phyloP scores from a whole-genome alignment of 2,113 vertebrate genomes.

The Numida meleagris region DNA sequence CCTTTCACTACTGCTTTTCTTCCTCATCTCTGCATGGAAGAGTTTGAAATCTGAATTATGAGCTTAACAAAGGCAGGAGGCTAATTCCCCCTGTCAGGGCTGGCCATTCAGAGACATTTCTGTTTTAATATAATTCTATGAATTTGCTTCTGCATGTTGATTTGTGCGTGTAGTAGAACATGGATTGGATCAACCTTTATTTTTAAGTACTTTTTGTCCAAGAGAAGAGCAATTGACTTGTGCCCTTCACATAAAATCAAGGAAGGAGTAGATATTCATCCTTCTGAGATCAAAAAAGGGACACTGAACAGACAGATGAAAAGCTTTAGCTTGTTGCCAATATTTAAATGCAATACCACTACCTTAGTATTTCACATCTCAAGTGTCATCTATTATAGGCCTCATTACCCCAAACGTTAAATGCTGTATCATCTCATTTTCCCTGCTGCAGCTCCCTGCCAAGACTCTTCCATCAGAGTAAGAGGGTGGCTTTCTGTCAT shows the following conservation, averaged over 20 bases:
- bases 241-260: background rate
- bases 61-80: slow-evolving; percentile 36
- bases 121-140: slow-evolving; percentile 1
- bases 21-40: background rate
- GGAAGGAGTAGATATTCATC: background rate
- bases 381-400: slow-evolving; percentile 74
- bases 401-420: slow-evolving; percentile 74
- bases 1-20: slow-evolving; percentile 40
- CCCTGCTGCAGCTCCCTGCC: slow-evolving; percentile 47
- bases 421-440: slow-evolving; percentile 60
- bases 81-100: slow-evolving; percentile 25
- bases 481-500: slow-evolving; percentile 31
- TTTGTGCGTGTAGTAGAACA: background rate
- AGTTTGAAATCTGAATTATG: slow-evolving; percentile 36
- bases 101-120: slow-evolving; percentile 21
- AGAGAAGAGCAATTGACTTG: background rate
- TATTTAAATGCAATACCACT: slow-evolving; percentile 72
- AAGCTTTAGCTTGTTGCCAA: slow-evolving; percentile 66
- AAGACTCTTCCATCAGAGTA: slow-evolving; percentile 38
- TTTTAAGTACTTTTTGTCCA: background rate
- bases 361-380: slow-evolving; percentile 68
- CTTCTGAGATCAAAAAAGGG: background rate
- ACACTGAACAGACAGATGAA: background rate
- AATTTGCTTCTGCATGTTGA: background rate
- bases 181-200: slow-evolving; percentile 4